phyloP scores from a whole-genome alignment of 2,888 invertebrate genomes.

The Schizotus pectinicornis region DNA sequence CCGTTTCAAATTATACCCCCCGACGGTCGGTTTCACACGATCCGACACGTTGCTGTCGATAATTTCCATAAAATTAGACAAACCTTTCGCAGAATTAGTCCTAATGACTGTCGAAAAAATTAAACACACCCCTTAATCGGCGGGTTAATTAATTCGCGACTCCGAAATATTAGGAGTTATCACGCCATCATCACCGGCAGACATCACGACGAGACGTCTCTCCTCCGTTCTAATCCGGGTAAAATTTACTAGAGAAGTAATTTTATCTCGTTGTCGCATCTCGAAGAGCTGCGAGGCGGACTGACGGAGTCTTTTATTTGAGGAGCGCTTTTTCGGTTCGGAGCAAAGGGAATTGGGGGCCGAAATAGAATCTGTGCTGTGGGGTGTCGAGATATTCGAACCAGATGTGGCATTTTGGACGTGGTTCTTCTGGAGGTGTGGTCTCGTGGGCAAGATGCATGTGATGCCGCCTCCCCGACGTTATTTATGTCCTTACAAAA shows the following conservation, averaged over 20 bases:
- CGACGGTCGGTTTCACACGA: too few relatives aligned
- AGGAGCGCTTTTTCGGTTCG: constrained; percentile 3
- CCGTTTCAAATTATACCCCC: too few relatives aligned
- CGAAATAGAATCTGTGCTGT: constrained; percentile 35
- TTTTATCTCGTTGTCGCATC: constrained; percentile 34
- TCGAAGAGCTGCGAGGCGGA: constrained; percentile 27
- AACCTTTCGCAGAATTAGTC: too few relatives aligned
- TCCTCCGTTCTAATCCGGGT: constrained; percentile 31
- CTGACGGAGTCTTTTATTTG: constrained; percentile 9
- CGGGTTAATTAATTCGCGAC: too few relatives aligned
- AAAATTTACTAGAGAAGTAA: constrained; percentile 32
- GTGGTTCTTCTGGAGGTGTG: constrained; percentile 30
- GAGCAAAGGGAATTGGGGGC: constrained; percentile 21
- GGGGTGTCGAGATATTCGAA: constrained; percentile 34
- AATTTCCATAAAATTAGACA: too few relatives aligned
- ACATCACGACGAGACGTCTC: constrained; percentile 9
- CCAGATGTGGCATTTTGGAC: constrained; percentile 34
- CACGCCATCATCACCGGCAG: too few relatives aligned
- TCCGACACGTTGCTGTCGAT: too few relatives aligned
- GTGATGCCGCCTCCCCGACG: constrained; percentile 12
- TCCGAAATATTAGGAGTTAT: too few relatives aligned
- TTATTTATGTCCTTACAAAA: constrained; percentile 18
- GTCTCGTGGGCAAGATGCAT: constrained; percentile 26
- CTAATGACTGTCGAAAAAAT: too few relatives aligned
- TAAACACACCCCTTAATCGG: too few relatives aligned